Evolutionary conservation across 1,140 invertebrate genomes (phyloP), one percentile per base, ranked within the genome.

Genomic region (Drosophila carrolli): DNA sequence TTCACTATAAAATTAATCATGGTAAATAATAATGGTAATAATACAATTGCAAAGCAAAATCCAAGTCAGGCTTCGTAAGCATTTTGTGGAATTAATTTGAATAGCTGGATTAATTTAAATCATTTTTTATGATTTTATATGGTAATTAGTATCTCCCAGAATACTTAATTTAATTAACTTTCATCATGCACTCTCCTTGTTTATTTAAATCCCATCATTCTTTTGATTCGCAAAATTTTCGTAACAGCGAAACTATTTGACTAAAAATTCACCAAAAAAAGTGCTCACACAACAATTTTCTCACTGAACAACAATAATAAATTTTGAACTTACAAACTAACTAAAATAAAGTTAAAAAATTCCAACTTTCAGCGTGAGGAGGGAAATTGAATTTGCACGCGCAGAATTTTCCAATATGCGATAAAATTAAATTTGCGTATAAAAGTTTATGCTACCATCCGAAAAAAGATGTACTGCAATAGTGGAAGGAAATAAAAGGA

Each of bases 361-460:
- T 29, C 7, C 2, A 43, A 13, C 41, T 37, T 50, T 16, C 14
- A 44, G n/a, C 6, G 5, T 9, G 19, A 27, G 27, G 16, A 29
- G 35, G 43, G 14, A 57, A 71, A 71, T 71, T 71, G 51, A 43
- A 48, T 71, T 70, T 55, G 62, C 47, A 55, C 66, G 66, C 40
- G 48, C 38, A 70, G 32, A 70, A 70, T 67, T 32, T 67, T 71
- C 65, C 67, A 71, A 71, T 71, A 71, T 57, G 43, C 65, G 37
- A 71, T 71, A 41, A 70, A 70, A 71, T 71, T 70, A 70, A 71
- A 71, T 71, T 71, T 71, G 68, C 37, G 37, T 41, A 50, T 71
- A 70, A 71, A 71, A 71, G 51, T 71, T 71, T 57, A 71, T 71
- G 65, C 61, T 41, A 29, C 61, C 11, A 46, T 7, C 35, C 32